Evolutionary conservation across 2,113 vertebrate genomes (phyloP).

Genomic region (Pionites leucogaster): DNA sequence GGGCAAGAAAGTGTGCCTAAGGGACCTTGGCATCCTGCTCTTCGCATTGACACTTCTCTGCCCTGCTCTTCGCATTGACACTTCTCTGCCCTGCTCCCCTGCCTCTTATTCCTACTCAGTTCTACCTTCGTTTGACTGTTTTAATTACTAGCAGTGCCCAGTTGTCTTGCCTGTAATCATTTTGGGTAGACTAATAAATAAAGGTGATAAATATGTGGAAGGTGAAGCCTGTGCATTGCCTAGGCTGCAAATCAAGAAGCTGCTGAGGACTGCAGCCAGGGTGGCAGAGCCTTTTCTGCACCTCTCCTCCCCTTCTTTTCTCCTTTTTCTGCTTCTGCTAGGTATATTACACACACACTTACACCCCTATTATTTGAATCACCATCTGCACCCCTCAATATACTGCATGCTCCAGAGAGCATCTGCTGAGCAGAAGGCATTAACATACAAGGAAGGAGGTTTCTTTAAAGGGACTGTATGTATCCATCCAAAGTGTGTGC

Average conservation of each 20-base stretch:
- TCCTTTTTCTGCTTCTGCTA: background rate
- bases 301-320: background rate
- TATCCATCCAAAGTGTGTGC: background rate
- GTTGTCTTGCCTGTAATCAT: background rate
- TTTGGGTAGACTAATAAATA: background rate
- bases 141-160: background rate
- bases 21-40: background rate
- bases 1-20: background rate
- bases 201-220: background rate
- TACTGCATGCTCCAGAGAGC: background rate
- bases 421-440: background rate
- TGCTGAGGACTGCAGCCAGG: background rate
- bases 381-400: background rate
- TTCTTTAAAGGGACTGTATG: background rate
- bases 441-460: background rate
- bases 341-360: background rate
- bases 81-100: background rate
- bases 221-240: background rate
- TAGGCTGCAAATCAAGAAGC: background rate
- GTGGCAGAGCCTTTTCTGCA: accelerated
- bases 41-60: background rate
- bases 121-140: background rate
- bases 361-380: background rate
- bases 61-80: background rate
- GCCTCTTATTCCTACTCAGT: background rate